Evolutionary conservation across 2,888 invertebrate species (phyloP), one percentile per base, ranked within the genome.

Genomic region (Oegoconia quadripuncta): DNA sequence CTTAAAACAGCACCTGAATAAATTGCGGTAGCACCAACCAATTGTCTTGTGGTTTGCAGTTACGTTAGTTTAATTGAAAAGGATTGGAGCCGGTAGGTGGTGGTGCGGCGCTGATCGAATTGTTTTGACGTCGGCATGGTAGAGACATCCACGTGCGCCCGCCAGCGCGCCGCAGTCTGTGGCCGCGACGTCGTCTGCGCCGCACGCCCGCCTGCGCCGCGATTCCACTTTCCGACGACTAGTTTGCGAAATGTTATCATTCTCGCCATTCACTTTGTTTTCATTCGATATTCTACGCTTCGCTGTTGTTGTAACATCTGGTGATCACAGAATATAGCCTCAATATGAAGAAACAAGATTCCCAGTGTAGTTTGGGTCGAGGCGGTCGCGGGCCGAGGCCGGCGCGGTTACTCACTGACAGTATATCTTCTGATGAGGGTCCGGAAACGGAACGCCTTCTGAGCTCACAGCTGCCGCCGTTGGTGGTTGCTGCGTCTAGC

Each of bases 401-500:
- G 44, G 52, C 66, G 37, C 74, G 80, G 39, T 54, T 79, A 46
- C 69, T 82, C 44, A 76, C 75, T 48, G 83, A 84, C 54, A 86
- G 84, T 61, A 64, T 82, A 50, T 86, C 86, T 34, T 86, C 86
- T 41, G 81, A 81, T 48, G 84, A 87, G 48, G 81, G 82, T 38
- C 83, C 79, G 42, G 87, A 87, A 64, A 77, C 79, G 16, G 81
- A 86, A 63, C 73, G 74, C 34, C 66, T 87, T 43, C 65, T 87
- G 49, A 61, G 50, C 49, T 58, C 66, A 12, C 77, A 74, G 50
- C 66, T 76, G 27, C 69, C 74, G 15, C 59, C 71, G 9, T 65
- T 68, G 38, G 61, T 82, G 41, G 66, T 79, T 34, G 64, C 69
- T 20, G 69, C 71, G 29, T 53, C 61, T 40, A 60, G 65, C 41